Evolutionary conservation across 2,797 vertebrate genomes (phyloP).

Genomic region (Coreius guichenoti): DNA sequence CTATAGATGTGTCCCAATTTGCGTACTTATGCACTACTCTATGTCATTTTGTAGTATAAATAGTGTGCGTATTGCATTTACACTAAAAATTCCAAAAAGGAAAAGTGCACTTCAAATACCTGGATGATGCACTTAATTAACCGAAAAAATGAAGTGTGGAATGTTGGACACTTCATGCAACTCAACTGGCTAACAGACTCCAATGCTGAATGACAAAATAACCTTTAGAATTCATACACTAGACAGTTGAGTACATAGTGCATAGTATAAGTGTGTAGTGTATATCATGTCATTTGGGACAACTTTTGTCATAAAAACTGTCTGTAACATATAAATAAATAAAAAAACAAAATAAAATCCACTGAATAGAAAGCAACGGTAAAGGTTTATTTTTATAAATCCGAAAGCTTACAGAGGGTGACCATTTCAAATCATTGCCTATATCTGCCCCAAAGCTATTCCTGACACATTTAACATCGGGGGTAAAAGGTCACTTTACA

Average conservation of each 20-base stretch:
- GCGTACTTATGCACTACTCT: not conserved
- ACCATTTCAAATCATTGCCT: slow-evolving; percentile 22
- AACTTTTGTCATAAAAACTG: not conserved
- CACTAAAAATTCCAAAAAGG: not conserved
- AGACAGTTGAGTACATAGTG: not conserved
- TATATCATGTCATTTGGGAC: not conserved
- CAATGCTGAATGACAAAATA: not conserved
- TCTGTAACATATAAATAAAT: not conserved
- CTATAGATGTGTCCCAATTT: not conserved
- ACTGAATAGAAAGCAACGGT: not conserved
- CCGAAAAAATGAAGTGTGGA: not conserved
- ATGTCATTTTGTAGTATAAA: not conserved
- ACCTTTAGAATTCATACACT: not conserved
- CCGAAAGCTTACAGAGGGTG: slow-evolving; percentile 19
- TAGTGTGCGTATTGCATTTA: not conserved
- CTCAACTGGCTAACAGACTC: not conserved
- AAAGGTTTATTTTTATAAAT: not conserved
- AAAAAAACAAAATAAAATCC: not conserved
- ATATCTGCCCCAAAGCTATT: slow-evolving; percentile 24
- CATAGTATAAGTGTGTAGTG: not conserved
- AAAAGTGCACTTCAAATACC: not conserved
- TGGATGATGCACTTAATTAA: not conserved
- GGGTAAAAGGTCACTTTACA: slow-evolving; percentile 4
- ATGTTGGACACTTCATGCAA: not conserved
- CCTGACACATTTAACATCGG: slow-evolving; percentile 23